Evolutionary conservation across 2,113 vertebrate genomes (phyloP).

Genomic region (Scophthalmus maximus): DNA sequence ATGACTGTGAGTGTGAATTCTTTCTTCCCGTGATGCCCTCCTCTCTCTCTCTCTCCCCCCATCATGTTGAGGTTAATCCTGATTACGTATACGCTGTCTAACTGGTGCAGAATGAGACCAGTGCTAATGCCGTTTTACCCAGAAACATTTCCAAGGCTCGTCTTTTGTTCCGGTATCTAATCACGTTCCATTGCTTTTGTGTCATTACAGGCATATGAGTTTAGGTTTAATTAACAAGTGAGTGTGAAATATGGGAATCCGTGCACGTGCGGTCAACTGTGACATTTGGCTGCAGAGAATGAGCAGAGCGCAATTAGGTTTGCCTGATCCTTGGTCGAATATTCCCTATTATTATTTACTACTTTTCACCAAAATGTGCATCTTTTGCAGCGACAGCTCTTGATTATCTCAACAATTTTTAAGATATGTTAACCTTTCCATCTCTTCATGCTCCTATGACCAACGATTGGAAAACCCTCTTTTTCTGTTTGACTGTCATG

Average conservation of each 20-base stretch:
- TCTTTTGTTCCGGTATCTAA: slow-evolving; percentile 72
- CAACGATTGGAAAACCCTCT: background rate
- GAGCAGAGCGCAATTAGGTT: background rate
- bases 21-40: slow-evolving; percentile 27
- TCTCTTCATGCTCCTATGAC: background rate
- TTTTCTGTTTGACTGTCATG: slow-evolving; percentile 1
- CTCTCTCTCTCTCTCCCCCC: slow-evolving; percentile 18
- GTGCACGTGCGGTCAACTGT: slow-evolving; percentile 22
- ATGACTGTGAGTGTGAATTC: slow-evolving; percentile 40
- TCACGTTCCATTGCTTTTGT: slow-evolving; percentile 68
- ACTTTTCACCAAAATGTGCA: background rate
- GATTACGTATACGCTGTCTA: slow-evolving; percentile 76
- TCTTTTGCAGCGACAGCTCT: background rate
- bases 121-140: slow-evolving; percentile 70
- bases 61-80: slow-evolving; percentile 77
- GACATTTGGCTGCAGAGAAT: slow-evolving; percentile 24
- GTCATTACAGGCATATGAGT: slow-evolving; percentile 37
- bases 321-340: background rate
- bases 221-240: slow-evolving; percentile 67
- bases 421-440: background rate
- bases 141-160: slow-evolving; percentile 71
- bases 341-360: background rate
- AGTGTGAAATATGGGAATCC: slow-evolving; percentile 59
- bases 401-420: background rate
- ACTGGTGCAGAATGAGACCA: slow-evolving; percentile 68